A percentile compares a stretch with the other conserved stretches of the same genome.
phyloP scores from a whole-genome alignment of 2,888 invertebrate genomes.

The Priocnemis perturbator region DNA sequence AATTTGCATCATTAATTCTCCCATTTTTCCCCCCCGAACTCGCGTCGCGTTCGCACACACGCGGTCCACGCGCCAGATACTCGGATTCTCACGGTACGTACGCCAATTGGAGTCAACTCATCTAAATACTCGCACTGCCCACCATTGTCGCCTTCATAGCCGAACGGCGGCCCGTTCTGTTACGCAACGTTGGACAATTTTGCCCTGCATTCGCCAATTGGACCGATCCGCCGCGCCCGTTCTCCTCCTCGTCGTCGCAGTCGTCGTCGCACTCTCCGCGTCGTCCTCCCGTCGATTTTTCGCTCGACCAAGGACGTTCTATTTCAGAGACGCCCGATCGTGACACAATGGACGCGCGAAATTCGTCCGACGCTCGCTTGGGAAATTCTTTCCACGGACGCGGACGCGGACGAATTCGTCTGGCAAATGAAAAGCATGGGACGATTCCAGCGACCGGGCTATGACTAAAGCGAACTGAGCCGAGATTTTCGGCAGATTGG shows the following conservation, averaged over 20 bases:
- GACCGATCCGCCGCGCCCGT: constrained; percentile 28
- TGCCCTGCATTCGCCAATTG: constrained; percentile 56
- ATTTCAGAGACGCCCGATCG: background rate
- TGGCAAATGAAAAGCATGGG: too few relatives aligned
- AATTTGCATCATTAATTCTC: constrained; percentile 64
- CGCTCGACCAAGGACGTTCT: constrained; percentile 7
- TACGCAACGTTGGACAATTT: constrained; percentile 52
- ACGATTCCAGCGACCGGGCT: too few relatives aligned
- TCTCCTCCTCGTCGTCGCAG: background rate
- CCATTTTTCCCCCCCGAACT: constrained; percentile 41
- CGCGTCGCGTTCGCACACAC: constrained; percentile 47
- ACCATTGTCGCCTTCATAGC: constrained; percentile 52
- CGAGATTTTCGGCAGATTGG: too few relatives aligned
- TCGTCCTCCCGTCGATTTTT: background rate
- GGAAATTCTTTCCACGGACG: too few relatives aligned
- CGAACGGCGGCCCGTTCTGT: constrained; percentile 41
- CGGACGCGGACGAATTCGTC: too few relatives aligned
- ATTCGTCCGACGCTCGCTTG: too few relatives aligned
- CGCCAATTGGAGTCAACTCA: constrained; percentile 75
- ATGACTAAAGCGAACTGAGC: too few relatives aligned
- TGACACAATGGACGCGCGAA: too few relatives aligned
- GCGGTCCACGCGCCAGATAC: constrained; percentile 61
- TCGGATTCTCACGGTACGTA: constrained; percentile 73
- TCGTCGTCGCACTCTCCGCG: background rate
- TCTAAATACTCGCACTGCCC: constrained; percentile 70